Base-by-base conservation (phyloP, 2,888 invertebrate species). In the Abrostola triplasia region DNA sequence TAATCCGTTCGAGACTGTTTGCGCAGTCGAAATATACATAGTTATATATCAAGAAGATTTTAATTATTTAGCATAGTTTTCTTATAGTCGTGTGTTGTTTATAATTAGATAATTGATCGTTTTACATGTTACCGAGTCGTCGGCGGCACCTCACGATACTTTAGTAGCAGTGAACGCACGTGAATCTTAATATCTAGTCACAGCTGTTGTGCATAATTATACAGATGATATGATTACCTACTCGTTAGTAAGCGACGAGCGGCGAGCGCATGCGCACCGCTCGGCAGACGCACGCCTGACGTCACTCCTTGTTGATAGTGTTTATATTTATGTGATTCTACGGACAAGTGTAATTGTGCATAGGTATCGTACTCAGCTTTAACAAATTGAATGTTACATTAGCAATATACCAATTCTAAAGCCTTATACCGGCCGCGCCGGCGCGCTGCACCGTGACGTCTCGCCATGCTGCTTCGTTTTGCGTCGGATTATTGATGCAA, bases 101-200 rank as follows among this genome's bases (percentile, higher is more conserved):
- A 77, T 76, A 76, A 69, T 73, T 76, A 79, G 77, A 67, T 79
- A 74, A 73, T 67, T 64, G 61, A 76, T 78, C 69, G 76, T 77
- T 74, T 73, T 71, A 67, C 79, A 77, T 81, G 81, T 76, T 75
- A 73, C 73, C 81, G 73, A 68, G 77, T 74, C 73, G 77, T 70
- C 72, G 74, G 68, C 77, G 81, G 77, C 79, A 79, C 73, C 78
- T 75, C 77, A 73, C 78, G 69, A 73, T 73, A 73, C 58, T 64
- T 60, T 58, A 64, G 70, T 73, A 80, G 80, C 78, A 67, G 76
- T 74, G 80, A 70, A 69, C 76, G 84, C 89, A 84, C 87, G 86
- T 79, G 86, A 87, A 88, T 88, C 84, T 90, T 86, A 74, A 80
- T 80, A 82, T 92, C 92, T 92, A 92, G 92, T 92, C 92, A 90